Evolutionary conservation across 2,888 invertebrate genomes (phyloP).

Genomic region (Amphipoea oculea): DNA sequence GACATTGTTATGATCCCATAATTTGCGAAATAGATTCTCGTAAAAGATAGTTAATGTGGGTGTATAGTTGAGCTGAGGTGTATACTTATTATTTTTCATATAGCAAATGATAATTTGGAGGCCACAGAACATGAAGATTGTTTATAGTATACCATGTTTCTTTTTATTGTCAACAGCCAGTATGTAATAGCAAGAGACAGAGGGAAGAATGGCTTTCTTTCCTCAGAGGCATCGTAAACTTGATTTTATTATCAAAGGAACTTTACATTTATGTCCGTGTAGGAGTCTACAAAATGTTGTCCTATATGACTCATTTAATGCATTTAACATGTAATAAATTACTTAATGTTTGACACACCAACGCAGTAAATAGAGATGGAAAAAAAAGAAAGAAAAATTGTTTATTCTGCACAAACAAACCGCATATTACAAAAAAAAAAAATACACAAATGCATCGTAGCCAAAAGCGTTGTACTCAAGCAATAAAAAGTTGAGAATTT

Average conservation of each 20-base stretch:
- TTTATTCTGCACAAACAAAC: not conserved
- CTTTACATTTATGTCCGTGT: not conserved
- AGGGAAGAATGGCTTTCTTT: slow-evolving; percentile 4
- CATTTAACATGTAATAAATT: not conserved
- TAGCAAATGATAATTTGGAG: slow-evolving; percentile 31
- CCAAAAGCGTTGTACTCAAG: not conserved
- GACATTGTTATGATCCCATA: slow-evolving; percentile 56
- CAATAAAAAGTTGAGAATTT: not conserved
- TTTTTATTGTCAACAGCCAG: slow-evolving; percentile 34
- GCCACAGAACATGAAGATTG: slow-evolving; percentile 32
- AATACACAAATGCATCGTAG: not conserved
- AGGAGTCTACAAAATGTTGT: not conserved
- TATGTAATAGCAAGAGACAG: slow-evolving; percentile 1
- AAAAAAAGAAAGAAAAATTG: not conserved
- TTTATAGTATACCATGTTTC: slow-evolving; percentile 20
- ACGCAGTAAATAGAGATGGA: not conserved
- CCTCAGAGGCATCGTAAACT: slow-evolving; percentile 25
- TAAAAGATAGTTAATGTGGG: slow-evolving; percentile 50
- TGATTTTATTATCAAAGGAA: slow-evolving; percentile 15
- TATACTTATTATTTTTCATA: slow-evolving; percentile 20
- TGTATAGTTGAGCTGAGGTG: slow-evolving; percentile 56
- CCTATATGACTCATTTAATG: not conserved
- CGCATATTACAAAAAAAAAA: not conserved
- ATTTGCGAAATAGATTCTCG: slow-evolving; percentile 58
- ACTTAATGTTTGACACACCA: not conserved